Evolutionary conservation across 2,113 vertebrate genomes (phyloP).

Genomic region (Butorides virescens): DNA sequence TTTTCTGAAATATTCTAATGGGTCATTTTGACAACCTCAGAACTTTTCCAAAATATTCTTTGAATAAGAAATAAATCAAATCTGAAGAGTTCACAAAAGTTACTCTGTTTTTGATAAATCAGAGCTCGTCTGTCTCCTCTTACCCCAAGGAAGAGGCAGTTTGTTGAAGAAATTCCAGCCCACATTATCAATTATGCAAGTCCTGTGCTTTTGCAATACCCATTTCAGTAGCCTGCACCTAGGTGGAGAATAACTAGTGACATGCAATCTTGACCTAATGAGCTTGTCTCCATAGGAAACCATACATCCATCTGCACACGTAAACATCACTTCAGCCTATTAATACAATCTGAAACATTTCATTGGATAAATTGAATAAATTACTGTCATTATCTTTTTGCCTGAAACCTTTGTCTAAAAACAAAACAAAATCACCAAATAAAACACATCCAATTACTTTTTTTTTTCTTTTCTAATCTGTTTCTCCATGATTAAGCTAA

Average conservation of each 20-base stretch:
- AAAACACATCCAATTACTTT: background rate
- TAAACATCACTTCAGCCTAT: background rate
- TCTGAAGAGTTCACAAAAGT: background rate
- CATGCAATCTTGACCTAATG: background rate
- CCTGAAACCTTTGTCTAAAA: constrained; percentile 31
- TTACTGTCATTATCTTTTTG: constrained; percentile 35
- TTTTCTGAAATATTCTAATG: background rate
- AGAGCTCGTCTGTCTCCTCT: background rate
- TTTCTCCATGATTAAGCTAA: background rate
- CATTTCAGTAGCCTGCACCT: background rate
- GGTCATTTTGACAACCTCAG: background rate
- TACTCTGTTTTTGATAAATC: background rate
- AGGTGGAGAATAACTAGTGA: background rate
- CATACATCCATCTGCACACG: background rate
- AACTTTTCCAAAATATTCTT: background rate
- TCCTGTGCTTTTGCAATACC: background rate
- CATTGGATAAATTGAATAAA: background rate
- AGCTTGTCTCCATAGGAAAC: constrained; percentile 1
- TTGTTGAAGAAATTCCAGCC: background rate
- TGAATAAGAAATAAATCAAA: background rate
- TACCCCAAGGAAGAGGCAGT: background rate
- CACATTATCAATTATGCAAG: background rate
- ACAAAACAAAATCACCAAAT: constrained; percentile 16
- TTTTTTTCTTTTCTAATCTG: constrained; percentile 11
- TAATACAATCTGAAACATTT: constrained; percentile 17